phyloP scores from a whole-genome alignment of 2,888 invertebrate genomes.

The Dorcus hopei region DNA sequence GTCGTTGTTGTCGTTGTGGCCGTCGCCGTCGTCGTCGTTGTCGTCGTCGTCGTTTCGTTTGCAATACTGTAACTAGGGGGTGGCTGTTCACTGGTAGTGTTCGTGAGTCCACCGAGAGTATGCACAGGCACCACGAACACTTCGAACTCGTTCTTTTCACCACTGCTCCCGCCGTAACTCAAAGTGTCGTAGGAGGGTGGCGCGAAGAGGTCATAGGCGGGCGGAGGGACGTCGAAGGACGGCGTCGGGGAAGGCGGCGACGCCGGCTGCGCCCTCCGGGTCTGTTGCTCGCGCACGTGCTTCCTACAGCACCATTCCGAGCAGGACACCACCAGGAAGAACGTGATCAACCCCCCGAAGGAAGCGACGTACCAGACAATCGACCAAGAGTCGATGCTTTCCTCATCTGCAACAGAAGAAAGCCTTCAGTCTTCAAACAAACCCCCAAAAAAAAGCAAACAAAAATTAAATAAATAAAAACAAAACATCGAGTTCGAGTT shows the following conservation, averaged over 20 bases:
- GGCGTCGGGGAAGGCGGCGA: slow-evolving; percentile 16
- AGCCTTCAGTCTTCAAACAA: no score
- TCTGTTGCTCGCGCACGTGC: slow-evolving; percentile 22
- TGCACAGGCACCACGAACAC: slow-evolving; percentile 53
- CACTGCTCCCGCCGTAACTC: slow-evolving; percentile 28
- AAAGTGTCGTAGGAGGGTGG: slow-evolving; percentile 56
- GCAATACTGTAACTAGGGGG: slow-evolving; percentile 30
- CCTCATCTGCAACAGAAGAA: slow-evolving; percentile 27
- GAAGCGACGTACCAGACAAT: slow-evolving; percentile 59
- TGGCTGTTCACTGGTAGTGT: slow-evolving; percentile 22
- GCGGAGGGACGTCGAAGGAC: slow-evolving; percentile 45
- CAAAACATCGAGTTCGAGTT: no score
- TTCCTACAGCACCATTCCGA: slow-evolving; percentile 56
- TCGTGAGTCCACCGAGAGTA: slow-evolving; percentile 38
- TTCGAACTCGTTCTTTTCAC: slow-evolving; percentile 49
- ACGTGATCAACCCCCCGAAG: slow-evolving; percentile 55
- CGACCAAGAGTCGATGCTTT: slow-evolving; percentile 53
- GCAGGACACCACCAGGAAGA: slow-evolving; percentile 56
- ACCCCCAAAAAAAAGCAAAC: no score
- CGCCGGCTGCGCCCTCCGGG: slow-evolving; percentile 24
- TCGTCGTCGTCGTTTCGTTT: neutral
- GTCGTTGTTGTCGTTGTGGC: no score
- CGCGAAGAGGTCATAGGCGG: slow-evolving; percentile 56
- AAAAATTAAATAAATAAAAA: no score
- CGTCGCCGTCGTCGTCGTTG: slow-evolving; percentile 2